Base-by-base conservation (phyloP, 2,113 vertebrate species). In the Toxotes chatareus region DNA sequence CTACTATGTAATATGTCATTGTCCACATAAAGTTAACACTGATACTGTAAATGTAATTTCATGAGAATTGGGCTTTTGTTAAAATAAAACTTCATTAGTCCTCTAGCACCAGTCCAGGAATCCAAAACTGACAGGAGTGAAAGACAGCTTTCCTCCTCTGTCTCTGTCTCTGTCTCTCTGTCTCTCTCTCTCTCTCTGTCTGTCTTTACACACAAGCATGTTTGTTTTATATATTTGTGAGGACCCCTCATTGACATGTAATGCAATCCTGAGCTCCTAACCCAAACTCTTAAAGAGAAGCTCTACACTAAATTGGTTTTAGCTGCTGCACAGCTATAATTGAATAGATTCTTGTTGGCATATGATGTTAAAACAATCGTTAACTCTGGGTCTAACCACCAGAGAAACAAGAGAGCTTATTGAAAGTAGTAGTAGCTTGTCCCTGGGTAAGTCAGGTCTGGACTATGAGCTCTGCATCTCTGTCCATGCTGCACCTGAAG, bases 1-100 rank as follows among this genome's bases (percentile, higher is more conserved):
- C 31, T 47, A 14, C 16, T 34, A 14, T 70, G 34, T n/a, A n/a
- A n/a, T 31, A 46, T 34, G 27, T 42, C 62, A 68, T n/a, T 80
- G 59, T 64, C n/a, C 31, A 55, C 27, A 65, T 65, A 59, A 14
- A n/a, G n/a, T n/a, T n/a, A 57, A 65, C 32, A 59, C 31, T 23
- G 59, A 70, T 61, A 59, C 27, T 27, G 27, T 27, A 27, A 27
- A 57, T 73, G 14, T 81, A 56, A 73, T 78, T 75, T 78, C 23
- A 73, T 69, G 69, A 63, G 79, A 79, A 74, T 59, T 64, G 14
- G 23, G 32, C 42, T 44, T 77, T 69, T 69, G 27, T 64, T 60
- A 36, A 55, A 46, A 65, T 85, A 79, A 83, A 60, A 76, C 49
- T 42, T 57, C 38, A 82, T 84, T 75, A 74, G 61, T 42, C 16